Evolutionary conservation across 2,113 vertebrate genomes (phyloP), one percentile per base, ranked within the genome.

Genomic region (Labeo rohita): DNA sequence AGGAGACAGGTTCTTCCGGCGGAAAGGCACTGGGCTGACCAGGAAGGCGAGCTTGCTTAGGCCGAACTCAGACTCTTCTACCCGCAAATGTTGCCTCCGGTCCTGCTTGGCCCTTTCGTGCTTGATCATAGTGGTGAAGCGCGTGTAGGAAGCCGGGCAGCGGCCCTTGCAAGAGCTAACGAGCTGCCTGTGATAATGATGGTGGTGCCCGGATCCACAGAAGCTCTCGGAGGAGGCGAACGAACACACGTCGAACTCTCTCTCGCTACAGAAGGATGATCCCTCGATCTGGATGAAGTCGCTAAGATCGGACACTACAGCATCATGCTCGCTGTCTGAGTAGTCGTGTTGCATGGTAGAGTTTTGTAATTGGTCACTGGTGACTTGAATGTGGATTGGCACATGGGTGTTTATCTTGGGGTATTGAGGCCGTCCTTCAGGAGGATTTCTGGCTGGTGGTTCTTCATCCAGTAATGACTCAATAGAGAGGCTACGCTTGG

Each of bases 211-310:
- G 8, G 96, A 95, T 6, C 95, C 96, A 4, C 95, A 96, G 87
- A 96, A 96, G 66, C 96, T 97, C 87, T 97, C 98, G 0, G 97
- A 98, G 12, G 98, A 99, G 0, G 97, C 95, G 88, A 98, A 96
- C 2, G 97, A 99, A 83, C 96, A 99, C 89, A 97, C 97, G 90
- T 99, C 98, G 66, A 99, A 97, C 79, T 99, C 98, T 80, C 97
- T 99, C 92, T 99, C 98, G 10, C 98, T 99, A 91, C 98, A 99
- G 81, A 98, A 97, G 8, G 98, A 99, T 0, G 98, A 99, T 39
- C 98, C 98, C 88, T 99, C 98, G 72, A 97, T 95, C 47, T 88
- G 89, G 23, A 90, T 86, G 43, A 88, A 90, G 85, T 90, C 89
- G 47, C 52, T 85, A 90, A 96, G 92, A 80, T 97, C 96, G 15